Base-by-base conservation (phyloP, 2,797 vertebrate species). In the Acanthurus lineatus region DNA sequence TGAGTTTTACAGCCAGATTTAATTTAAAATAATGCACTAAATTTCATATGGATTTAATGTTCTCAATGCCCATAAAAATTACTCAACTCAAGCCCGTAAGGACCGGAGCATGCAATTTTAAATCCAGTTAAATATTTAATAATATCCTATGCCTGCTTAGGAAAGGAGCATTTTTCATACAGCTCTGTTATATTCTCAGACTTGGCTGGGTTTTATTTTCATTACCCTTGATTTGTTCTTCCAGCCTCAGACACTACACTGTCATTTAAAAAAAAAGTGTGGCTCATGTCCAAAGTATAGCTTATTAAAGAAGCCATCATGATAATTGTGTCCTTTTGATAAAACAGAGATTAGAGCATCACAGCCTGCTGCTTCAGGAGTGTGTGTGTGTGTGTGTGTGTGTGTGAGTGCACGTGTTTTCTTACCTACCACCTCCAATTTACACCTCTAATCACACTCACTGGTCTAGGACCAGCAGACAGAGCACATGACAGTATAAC, bases 141-240 rank as follows among this genome's bases (percentile, higher is more conserved):
- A 25, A 61, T 69, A 76, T 75, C 67, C 69, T 64, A 80, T 73
- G 54, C 52, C 69, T 83, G 57, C 68, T 59, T 32, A 16, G 71
- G 45, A 77, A 66, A 53, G 64, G 58, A 64, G 28, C 81, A 79
- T 82, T 49, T 76, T 74, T 87, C 57, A 79, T 60, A 45, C 22
- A 49, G 79, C 64, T 48, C 45, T 78, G 68, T 65, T 79, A 82
- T 49, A 78, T 78, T 73, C 65, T 65, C 69, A 78, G 70, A 73
- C 71, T 77, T 80, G 85, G 85, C 84, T 17, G 16, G 35, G 54
- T 25, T 25, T n/a, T 77, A 44, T 82, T 83, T 76, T 83, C 83
- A 86, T 84, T 86, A 87, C 73, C 87, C 84, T 90, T 85, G 76
- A 84, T 83, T 87, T 86, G 77, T 69, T 87, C 85, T 69, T 73